phyloP scores from a whole-genome alignment of 2,797 vertebrate genomes.

The Etheostoma nigrum region DNA sequence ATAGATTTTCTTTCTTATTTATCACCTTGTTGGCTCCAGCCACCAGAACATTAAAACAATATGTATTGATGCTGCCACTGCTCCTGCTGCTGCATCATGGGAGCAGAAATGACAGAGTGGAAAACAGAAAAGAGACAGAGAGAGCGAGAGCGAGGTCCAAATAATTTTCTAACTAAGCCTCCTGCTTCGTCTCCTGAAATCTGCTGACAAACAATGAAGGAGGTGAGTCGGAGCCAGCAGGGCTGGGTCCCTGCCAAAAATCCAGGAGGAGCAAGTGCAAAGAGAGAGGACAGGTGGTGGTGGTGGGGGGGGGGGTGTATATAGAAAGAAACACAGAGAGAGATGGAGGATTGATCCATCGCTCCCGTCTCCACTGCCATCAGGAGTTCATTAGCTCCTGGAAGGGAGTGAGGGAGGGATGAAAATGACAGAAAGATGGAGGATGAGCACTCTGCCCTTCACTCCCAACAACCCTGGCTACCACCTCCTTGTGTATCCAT shows the following conservation, averaged over 20 bases:
- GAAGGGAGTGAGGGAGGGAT: slow-evolving; percentile 50
- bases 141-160: slow-evolving; percentile 50
- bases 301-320: not conserved
- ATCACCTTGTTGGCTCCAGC: slow-evolving; percentile 74
- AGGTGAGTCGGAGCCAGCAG: slow-evolving; percentile 58
- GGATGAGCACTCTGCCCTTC: slow-evolving; percentile 58
- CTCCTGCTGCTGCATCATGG: slow-evolving; percentile 70
- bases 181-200: slow-evolving; percentile 69
- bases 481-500: slow-evolving; percentile 48
- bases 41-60: slow-evolving; percentile 75
- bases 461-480: slow-evolving; percentile 44
- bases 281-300: slow-evolving; percentile 48
- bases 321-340: slow-evolving; percentile 34
- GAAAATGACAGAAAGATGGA: slow-evolving; percentile 49
- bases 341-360: slow-evolving; percentile 62
- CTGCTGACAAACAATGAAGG: slow-evolving; percentile 80
- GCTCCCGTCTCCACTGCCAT: slow-evolving; percentile 62
- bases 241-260: slow-evolving; percentile 66
- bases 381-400: slow-evolving; percentile 78
- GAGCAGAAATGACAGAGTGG: slow-evolving; percentile 36
- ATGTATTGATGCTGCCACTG: slow-evolving; percentile 76
- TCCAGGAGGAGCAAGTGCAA: slow-evolving; percentile 40
- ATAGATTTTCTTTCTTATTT: slow-evolving; percentile 66
- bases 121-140: slow-evolving; percentile 40
- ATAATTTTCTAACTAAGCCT: slow-evolving; percentile 67